Base-by-base conservation (phyloP, 2,113 vertebrate species). In the Cyphomyrus discorhynchus region DNA sequence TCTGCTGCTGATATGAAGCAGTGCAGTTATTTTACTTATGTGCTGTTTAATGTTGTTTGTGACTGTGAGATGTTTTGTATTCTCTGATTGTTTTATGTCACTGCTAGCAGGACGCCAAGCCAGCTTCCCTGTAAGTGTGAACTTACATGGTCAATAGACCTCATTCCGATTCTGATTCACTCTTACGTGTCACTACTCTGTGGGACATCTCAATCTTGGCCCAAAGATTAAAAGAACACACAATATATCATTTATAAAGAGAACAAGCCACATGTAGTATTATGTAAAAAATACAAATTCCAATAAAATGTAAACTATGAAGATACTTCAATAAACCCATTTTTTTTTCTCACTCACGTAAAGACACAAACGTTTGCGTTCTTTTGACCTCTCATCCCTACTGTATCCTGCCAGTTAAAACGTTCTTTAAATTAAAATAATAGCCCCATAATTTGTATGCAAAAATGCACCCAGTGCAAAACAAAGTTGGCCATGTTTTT, bases 401-500 rank as follows among this genome's bases (percentile, higher is more conserved):
- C 42, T 86, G n/a, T 88, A 21, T 66, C 56, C 77, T 49, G 66
- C 70, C 15, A 39, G 70, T 42, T 80, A 80, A 42, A 80, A 80
- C 35, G 17, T 80, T 42, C 35, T 80, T 80, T 13, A 42, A 80
- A 77, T 39, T 39, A 42, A 77, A 31, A 39, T 80, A 35, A 80
- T 3, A 39, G 15, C 74, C 74, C 62, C 9, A 5, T 70, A 1
- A 80, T 80, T 80, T 80, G 74, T 39, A 80, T 80, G 74, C 74
- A 35, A 80, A 80, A 80, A 39, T 91, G 88, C 88, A 50, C 56
- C 47, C n/a, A 13, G 45, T 24, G 74, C 47, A 85, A 39, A 88
- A 86, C 17, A 88, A 87, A 49, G 50, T 83, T 88, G 87, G 86
- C n/a, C 35, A 82, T 31, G 7, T 11, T 70, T 80, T 85, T 74